These are phyloP conservation scores for Mesoclemmys tuberculata DNA, from an alignment of 2,113 vertebrate genomes.

Conservation along the genomic window DNA sequence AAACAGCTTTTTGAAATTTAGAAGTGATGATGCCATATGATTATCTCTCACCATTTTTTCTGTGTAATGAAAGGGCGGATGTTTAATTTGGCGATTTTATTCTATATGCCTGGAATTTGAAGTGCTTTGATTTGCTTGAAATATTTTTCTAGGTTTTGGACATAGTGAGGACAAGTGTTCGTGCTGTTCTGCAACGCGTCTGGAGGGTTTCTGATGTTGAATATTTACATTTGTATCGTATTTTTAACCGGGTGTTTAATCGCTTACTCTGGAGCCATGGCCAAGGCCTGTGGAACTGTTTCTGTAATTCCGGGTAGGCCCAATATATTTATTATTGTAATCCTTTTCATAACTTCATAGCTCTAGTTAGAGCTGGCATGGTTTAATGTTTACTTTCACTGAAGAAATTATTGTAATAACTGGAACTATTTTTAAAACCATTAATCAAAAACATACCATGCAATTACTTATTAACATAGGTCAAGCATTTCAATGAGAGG, in stretches of 20 bases:
- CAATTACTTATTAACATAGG: background rate
- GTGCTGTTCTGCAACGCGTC: constrained; percentile 88
- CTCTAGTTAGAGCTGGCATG: background rate
- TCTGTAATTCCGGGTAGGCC: constrained; percentile 92
- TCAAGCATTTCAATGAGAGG: background rate
- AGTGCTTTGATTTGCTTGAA: constrained; percentile 39
- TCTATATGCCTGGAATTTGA: constrained; percentile 9
- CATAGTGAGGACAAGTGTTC: constrained; percentile 92
- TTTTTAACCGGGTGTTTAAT: constrained; percentile 95
- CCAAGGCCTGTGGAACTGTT: constrained; percentile 97
- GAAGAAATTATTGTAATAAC: background rate
- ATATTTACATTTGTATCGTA: constrained; percentile 89
- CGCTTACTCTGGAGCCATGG: constrained; percentile 96
- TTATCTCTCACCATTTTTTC: background rate
- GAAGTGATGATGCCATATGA: background rate
- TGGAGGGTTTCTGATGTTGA: constrained; percentile 94
- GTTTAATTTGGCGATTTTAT: background rate
- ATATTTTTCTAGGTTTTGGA: constrained; percentile 89
- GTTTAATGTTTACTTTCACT: constrained; percentile 7
- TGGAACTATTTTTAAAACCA: constrained; percentile 1
- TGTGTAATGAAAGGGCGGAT: constrained; percentile 10
- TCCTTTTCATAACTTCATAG: constrained; percentile 11
- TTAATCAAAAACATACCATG: background rate
- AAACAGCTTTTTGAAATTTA: background rate
- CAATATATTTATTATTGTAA: background rate